These are phyloP conservation scores for Pyrgus malvae DNA, from an alignment of 2,888 invertebrate genomes.

Conservation along the genomic window DNA sequence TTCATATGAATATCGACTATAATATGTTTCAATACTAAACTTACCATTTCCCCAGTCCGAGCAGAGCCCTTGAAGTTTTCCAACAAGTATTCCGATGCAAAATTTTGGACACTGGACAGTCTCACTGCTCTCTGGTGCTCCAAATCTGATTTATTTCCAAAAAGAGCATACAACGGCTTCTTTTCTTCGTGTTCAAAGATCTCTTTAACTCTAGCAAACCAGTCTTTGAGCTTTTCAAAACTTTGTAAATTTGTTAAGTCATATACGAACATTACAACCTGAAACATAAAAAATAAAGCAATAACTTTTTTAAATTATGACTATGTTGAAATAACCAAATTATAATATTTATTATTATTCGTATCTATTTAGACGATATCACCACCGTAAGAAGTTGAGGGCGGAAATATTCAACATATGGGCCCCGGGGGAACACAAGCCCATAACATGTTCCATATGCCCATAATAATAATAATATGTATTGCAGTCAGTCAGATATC, in stretches of 20 bases:
- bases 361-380: too few relatives aligned
- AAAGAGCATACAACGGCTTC: slow-evolving; percentile 81
- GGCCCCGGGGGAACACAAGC: too few relatives aligned
- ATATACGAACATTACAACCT: slow-evolving; percentile 91
- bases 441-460: too few relatives aligned
- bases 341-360: too few relatives aligned
- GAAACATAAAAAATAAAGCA: slow-evolving; percentile 41
- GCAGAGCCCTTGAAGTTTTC: slow-evolving; percentile 85
- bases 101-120: slow-evolving; percentile 83
- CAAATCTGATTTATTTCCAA: slow-evolving; percentile 88
- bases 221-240: slow-evolving; percentile 88
- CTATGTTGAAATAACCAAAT: too few relatives aligned
- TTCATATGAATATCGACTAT: too few relatives aligned
- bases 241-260: slow-evolving; percentile 91
- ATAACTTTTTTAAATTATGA: too few relatives aligned
- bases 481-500: too few relatives aligned
- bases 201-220: slow-evolving; percentile 83
- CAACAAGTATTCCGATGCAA: slow-evolving; percentile 84
- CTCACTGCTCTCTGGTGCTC: slow-evolving; percentile 87
- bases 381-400: too few relatives aligned
- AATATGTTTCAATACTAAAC: too few relatives aligned
- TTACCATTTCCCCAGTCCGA: slow-evolving; percentile 87
- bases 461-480: too few relatives aligned
- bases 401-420: too few relatives aligned
- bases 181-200: slow-evolving; percentile 65